Conservation (phyloP, 30 jellyfish, hydroid and myxozoan genomes). For the Calvadosia cruxmelitensis region DNA sequence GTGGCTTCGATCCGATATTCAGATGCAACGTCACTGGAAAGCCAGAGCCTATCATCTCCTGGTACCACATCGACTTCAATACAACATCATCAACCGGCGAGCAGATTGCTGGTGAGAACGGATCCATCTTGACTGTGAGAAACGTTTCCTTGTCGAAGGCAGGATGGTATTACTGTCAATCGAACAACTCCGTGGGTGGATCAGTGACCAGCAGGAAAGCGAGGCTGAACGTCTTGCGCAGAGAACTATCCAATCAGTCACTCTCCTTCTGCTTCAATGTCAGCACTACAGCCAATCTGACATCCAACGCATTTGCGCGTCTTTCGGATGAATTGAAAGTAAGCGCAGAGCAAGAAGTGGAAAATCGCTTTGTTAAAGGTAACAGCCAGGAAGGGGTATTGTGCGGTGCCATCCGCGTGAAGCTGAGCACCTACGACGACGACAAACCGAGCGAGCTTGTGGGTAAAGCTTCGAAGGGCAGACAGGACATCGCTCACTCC, state of each 20-base stretch:
- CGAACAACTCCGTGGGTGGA: slow-evolving; percentile 20
- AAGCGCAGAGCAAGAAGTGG: not conserved
- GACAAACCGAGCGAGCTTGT: not conserved
- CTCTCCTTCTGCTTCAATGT: not conserved
- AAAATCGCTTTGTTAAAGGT: too few species aligned
- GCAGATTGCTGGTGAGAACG: not conserved
- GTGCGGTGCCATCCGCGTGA: not conserved
- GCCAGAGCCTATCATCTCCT: slow-evolving; percentile 31
- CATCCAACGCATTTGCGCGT: not conserved
- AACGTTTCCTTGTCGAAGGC: not conserved
- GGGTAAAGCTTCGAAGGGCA: slow-evolving; percentile 6
- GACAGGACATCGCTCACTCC: slow-evolving; percentile 18
- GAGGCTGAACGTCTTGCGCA: slow-evolving; percentile 37
- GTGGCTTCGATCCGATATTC: slow-evolving; percentile 17
- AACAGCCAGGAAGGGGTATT: not conserved
- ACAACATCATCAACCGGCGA: slow-evolving; percentile 6
- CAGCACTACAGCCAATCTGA: not conserved
- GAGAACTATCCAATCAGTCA: slow-evolving; percentile 29
- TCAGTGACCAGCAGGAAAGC: slow-evolving; percentile 35
- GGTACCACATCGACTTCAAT: slow-evolving; percentile 11
- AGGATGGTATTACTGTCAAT: slow-evolving; percentile 39
- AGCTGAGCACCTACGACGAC: not conserved
- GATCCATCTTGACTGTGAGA: not conserved
- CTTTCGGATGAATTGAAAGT: not conserved
- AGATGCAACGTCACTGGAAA: slow-evolving; percentile 44